Conservation (phyloP, 2,113 vertebrate genomes). For the Merops nubicus region DNA sequence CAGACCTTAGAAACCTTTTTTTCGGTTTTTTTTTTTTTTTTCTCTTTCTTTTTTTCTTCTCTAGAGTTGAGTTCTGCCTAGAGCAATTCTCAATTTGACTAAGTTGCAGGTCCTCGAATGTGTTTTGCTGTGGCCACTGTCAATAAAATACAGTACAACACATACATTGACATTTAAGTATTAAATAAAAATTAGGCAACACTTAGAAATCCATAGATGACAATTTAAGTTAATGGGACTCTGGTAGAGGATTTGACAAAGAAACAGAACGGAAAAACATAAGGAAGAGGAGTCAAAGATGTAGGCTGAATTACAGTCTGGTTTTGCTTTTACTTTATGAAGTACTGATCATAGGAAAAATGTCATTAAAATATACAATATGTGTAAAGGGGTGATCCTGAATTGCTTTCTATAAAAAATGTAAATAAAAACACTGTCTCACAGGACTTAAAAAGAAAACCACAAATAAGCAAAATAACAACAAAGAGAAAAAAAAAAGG, state of each 20-base stretch:
- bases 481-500: not conserved
- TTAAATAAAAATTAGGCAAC: not conserved
- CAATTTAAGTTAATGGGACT: not conserved
- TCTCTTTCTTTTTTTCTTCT: too few relatives aligned
- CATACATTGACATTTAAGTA: not conserved
- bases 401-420: not conserved
- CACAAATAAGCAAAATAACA: too few relatives aligned
- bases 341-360: not conserved
- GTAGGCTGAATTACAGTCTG: not conserved
- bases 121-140: not conserved
- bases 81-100: not conserved
- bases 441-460: not conserved
- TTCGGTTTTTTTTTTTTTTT: not conserved
- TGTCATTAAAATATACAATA: not conserved
- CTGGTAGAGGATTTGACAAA: not conserved
- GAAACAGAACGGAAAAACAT: not conserved
- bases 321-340: not conserved
- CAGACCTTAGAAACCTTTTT: not conserved
- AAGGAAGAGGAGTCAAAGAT: not conserved
- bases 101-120: not conserved
- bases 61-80: not conserved
- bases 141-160: not conserved
- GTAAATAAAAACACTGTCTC: not conserved
- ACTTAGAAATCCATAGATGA: not conserved
- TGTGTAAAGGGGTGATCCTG: not conserved